Percentiles rank a stretch among this genome's conserved stretches.
Conservation (phyloP, 2,113 vertebrate genomes). For the Nematolebias whitei region DNA sequence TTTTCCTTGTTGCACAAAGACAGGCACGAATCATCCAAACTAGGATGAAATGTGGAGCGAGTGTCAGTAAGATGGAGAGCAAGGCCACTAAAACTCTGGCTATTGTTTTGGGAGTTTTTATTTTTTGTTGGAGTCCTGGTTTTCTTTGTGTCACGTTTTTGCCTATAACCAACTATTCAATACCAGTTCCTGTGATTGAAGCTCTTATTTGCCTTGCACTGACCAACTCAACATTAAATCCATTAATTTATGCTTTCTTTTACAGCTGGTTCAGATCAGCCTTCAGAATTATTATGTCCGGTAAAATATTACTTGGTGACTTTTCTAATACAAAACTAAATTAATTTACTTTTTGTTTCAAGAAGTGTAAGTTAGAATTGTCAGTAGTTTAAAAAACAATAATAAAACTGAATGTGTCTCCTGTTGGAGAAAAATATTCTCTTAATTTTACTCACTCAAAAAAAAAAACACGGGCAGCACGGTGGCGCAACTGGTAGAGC, state of each 20-base stretch:
- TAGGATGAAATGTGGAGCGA: background rate
- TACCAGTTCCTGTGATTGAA: conserved; percentile 12
- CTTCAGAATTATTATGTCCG: conserved; percentile 39
- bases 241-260: conserved; percentile 46
- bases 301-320: conserved; percentile 34
- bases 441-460: no score
- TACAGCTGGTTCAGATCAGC: conserved; percentile 44
- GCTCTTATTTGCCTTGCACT: conserved; percentile 6
- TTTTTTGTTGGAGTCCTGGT: conserved; percentile 20
- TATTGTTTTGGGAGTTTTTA: conserved; percentile 29
- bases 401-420: no score
- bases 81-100: conserved; percentile 40
- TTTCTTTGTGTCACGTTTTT: conserved; percentile 12
- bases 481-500: no score
- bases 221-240: conserved; percentile 45
- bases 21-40: conserved; percentile 13
- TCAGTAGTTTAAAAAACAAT: no score
- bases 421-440: no score
- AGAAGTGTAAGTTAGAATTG: no score
- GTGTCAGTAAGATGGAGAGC: conserved; percentile 14
- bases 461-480: no score
- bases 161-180: background rate
- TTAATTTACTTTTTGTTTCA: background rate
- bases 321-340: conserved; percentile 6
- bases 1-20: conserved; percentile 26